Base-by-base conservation (phyloP, 2,797 vertebrate species). In the Siniperca undulata region DNA sequence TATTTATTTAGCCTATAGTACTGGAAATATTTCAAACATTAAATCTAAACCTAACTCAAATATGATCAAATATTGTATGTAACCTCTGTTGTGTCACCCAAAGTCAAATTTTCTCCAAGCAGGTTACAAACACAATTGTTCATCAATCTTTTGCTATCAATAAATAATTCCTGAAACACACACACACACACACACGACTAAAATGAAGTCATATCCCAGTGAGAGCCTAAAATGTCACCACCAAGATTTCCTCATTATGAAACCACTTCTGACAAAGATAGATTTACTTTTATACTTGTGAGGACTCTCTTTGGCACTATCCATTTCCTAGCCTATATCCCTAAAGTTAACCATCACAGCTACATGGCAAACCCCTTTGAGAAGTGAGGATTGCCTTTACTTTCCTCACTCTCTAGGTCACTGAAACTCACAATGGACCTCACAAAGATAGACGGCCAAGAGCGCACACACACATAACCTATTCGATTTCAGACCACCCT, bases 401-500 rank as follows among this genome's bases (percentile, higher is more conserved):
- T 56, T 69, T 70, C 8, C 10, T 52, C 40, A 22, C 27, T 77
- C 30, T 50, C 12, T 17, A 1, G 9, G 52, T 22, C 30, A 30
- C 52, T 30, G 8, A 42, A 59, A 34, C 36, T 48, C 16, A 59
- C 60, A 30, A 22, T 16, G 13, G 59, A 42, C 27, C 24, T 70
- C 55, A 58, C 24, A 62, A 74, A 70, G 44, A 50, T 19, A 46
- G 20, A 48, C 7, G 0, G 14, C 22, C 11, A 42, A 56, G n/a
- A 27, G n/a, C 65, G 59, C 67, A 56, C 16, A 64, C 44, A 52
- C 44, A 7, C 22, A 20, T 16, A 75, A 70, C n/a, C 30, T 68
- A 62, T 77, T 73, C 3, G 12, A 48, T 66, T 30, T 56, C 40
- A 52, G 58, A 83, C 38, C 56, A 82, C 46, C 46, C 60, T 55